phyloP scores from a whole-genome alignment of 2,797 vertebrate genomes.

The Darevskia mixta region DNA sequence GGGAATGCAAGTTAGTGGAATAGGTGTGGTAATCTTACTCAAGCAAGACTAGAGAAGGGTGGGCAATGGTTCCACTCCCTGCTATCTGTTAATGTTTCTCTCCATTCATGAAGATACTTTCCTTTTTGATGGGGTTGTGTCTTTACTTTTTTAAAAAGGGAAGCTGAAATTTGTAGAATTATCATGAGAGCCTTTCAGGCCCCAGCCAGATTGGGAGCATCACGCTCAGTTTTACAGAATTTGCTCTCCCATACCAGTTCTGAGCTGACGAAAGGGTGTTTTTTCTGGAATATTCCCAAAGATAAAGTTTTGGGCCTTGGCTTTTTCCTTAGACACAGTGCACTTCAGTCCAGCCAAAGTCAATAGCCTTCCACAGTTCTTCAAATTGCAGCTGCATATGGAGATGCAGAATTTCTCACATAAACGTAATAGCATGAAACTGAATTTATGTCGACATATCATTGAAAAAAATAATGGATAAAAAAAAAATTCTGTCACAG shows the following conservation, averaged over 20 bases:
- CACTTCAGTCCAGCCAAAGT: constrained; percentile 32
- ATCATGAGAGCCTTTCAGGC: neutral
- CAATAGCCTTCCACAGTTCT: constrained; percentile 41
- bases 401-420: constrained; percentile 2
- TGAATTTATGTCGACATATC: neutral
- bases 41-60: neutral
- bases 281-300: constrained; percentile 52
- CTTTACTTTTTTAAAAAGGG: neutral
- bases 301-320: neutral
- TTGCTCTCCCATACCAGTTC: constrained; percentile 40
- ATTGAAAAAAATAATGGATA: neutral
- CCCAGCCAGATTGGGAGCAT: too few species aligned
- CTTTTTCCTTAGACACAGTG: constrained; percentile 45
- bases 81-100: neutral
- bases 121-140: neutral
- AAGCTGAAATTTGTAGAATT: neutral
- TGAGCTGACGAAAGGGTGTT: constrained; percentile 44
- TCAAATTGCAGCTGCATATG: constrained; percentile 38
- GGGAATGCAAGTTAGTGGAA: neutral
- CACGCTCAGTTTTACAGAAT: neutral
- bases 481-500: constrained; percentile 17
- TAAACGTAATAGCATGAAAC: constrained; percentile 23
- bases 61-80: neutral
- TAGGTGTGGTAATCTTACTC: neutral
- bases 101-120: neutral